Evolutionary conservation across 2,797 vertebrate genomes (phyloP), one percentile per base, ranked within the genome.

Genomic region (Acrossocheilus wenchowensis): DNA sequence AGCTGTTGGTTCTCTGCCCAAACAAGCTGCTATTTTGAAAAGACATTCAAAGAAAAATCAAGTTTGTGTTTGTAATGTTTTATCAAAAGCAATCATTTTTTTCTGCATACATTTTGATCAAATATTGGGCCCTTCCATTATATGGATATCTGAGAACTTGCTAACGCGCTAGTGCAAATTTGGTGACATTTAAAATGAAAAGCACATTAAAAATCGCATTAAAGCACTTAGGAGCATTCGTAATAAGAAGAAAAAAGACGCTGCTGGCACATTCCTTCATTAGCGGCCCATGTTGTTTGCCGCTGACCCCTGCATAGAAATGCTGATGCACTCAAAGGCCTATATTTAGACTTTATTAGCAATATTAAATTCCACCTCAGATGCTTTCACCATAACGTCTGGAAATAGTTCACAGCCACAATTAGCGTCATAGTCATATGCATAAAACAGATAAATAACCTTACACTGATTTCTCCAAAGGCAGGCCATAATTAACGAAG

Each of bases 321-420:
- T 11, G 83, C 69, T 82, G 78, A 57, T 60, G 62, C 83, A 60
- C 60, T 80, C 82, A 52, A 86, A 87, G 87, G 54, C 79, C 93
- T 94, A 94, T 93, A 92, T 95, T 94, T 95, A 95, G 94, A 94
- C 89, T 95, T 95, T 93, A 95, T 39, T 92, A 92, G 89, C 93
- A 93, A 94, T 93, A 94, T 93, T 94, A 90, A 93, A 93, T 94
- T 94, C 91, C 90, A 88, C 91, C 90, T 89, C 43, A 78, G 86
- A 90, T 92, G 91, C 90, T 93, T 94, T 91, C 84, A 90, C 84
- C 79, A 12, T 81, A 85, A 77, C 92, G 90, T 94, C 92, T 93
- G 30, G 75, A 77, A 87, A 43, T 83, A 87, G 72, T 78, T 83
- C 50, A 71, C 26, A 62, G 74, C 11, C 73, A 83, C 60, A 36